Evolutionary conservation across 2,888 invertebrate species (phyloP), one percentile per base, ranked within the genome.

Genomic region (Eupithecia centaureata): DNA sequence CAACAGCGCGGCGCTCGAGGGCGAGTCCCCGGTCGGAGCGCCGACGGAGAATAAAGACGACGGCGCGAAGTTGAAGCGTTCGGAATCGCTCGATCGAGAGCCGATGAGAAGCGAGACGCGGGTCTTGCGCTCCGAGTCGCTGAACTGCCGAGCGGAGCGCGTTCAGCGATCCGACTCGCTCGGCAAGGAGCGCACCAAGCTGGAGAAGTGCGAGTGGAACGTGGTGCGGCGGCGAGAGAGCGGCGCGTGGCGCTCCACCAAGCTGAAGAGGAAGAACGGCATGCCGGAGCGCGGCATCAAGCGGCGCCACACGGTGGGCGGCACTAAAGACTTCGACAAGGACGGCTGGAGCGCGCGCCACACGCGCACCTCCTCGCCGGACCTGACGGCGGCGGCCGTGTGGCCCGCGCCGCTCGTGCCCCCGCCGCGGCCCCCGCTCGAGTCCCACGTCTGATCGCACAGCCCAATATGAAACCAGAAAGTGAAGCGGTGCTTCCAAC

Each of bases 241-340:
- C 62, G 89, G 91, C 76, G 87, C 91, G 61, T 90, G 90, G 84
- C 94, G 94, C 77, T 90, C 93, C 76, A 94, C 95, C 63, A 96
- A 96, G 84, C 89, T 96, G 67, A 96, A 96, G 87, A 91, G 96
- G 75, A 96, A 96, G 89, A 96, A 96, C 86, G 96, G 96, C 70
- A 95, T 95, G 95, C 96, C 95, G n/a, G 96, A 96, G 87, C 92
- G 96, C 75, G 96, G 97, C 73, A 97, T 97, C 81, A 97, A 97
- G 89, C 95, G 98, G 54, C 94, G 98, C 32, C 98, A 98, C 91
- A 98, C 98, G 0, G 98, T 98, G 10, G 98, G 98, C 72, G 98
- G 98, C 64, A 97, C 97, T n/a, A 97, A 97, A 89, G 98, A 98
- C 89, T 96, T 94, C 86, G 93, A 93, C 86, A 93, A 93, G 94